Evolutionary conservation across 2,113 vertebrate genomes (phyloP), one percentile per base, ranked within the genome.

Genomic region (Gnathonemus echidnorhynchus): DNA sequence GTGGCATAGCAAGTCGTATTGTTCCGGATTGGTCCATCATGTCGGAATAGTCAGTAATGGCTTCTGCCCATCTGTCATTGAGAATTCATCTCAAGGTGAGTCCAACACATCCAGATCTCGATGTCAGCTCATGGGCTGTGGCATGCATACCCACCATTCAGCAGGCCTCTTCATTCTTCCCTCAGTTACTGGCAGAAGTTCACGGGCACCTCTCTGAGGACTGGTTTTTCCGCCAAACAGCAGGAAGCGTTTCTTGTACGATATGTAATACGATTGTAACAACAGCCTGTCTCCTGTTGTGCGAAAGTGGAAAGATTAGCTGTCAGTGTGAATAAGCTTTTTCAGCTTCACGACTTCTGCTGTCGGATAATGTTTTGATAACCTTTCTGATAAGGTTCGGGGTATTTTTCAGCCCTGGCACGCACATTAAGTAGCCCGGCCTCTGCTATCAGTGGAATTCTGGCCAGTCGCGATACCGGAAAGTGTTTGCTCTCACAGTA

Each of bases 211-310:
- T 58, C 39, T 89, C 42, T 66, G 13, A 77, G 53, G 9, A 58
- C 48, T n/a, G 56, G 52, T 27, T 46, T 62, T 45, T n/a, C 87
- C 11, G 8, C 53, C 27, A 58, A 62, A 58, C 52, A 49, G 89
- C 53, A 48, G 89, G 89, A 56, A 58, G 24, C 2, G n/a, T 48
- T 70, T 48, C 58, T 88, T 85, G 89, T 31, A 48, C 31, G 52
- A 89, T 86, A 62, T 62, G 89, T 58, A 89, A 89, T 50, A 85
- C 39, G 80, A 89, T 85, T 85, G 77, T 56, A 85, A 62, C 89
- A 42, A 11, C 89, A 89, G 42, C 52, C 66, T 31, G 50, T 42
- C 49, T 89, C 80, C 89, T 85, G 80, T n/a, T 85, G 77, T 53
- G 15, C 53, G 24, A 89, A 49, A 58, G 77, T 31, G 77, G 80